Evolutionary conservation across 2,113 vertebrate genomes (phyloP), one percentile per base, ranked within the genome.

Genomic region (Archilochus colubris): DNA sequence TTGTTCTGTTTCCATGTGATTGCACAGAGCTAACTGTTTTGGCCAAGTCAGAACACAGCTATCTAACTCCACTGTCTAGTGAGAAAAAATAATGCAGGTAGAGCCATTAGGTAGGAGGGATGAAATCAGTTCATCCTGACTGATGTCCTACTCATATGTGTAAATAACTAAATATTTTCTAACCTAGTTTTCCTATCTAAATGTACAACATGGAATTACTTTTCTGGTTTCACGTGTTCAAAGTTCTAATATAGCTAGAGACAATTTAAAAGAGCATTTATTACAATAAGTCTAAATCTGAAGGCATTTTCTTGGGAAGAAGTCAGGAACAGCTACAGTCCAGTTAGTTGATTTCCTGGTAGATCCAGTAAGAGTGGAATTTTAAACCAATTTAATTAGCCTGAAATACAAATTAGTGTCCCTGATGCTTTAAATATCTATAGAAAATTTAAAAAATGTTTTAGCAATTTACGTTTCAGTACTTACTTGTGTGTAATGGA

Each of bases 1-100:
- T 63, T 96, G 93, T 61, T 59, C 58, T 91, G 43, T 88, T 94
- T 89, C 87, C 91, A 93, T 79, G 55, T 59, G 14, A 33, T 28
- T 51, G 82, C 59, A 62, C 38, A 67, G 63, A 91, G 51, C 62
- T 95, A 90, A 86, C 95, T 93, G 94, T 95, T 82, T 80, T 0
- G 1, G 72, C 82, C 89, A 77, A n/a, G 46, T 14, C 75, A 64
- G 68, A 89, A 82, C 91, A 73, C 75, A 93, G 48, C 89, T 95
- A 30, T 67, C 92, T 89, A 94, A 82, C 33, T 73, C 70, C 46
- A 76, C 59, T 51, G 58, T 17, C 69, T 40, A 74, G 70, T 3
- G 12, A 28, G 59, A 89, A 62, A 70, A 82, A 85, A 53, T 43
- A 76, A 55, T 1, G 4, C 70, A 73, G 24, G 61, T 14, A 91